phyloP scores from a whole-genome alignment of 2,888 invertebrate species.

The Heliconius erato region DNA sequence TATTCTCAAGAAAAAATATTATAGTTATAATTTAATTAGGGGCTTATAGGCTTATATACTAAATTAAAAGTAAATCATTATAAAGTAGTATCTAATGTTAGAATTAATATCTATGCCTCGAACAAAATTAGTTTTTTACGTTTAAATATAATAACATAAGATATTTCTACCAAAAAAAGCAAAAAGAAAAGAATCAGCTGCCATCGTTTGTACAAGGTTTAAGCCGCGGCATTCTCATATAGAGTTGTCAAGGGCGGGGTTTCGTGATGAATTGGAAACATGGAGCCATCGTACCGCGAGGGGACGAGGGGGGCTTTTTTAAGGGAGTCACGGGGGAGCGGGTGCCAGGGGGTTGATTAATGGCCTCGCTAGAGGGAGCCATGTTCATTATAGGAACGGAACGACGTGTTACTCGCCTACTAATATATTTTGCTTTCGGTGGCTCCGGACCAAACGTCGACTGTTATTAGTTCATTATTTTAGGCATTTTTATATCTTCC shows the following conservation, averaged over 20 bases:
- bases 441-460: constrained; percentile 61
- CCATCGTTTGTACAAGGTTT: constrained; percentile 57
- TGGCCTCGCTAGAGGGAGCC: constrained; percentile 81
- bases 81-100: not conserved
- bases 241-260: constrained; percentile 88
- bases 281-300: constrained; percentile 81
- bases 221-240: constrained; percentile 79
- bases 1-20: not conserved
- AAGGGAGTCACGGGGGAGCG: constrained; percentile 71
- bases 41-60: not conserved
- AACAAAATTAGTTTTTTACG: not conserved
- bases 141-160: constrained; percentile 45
- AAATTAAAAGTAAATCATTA: not conserved
- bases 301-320: constrained; percentile 77
- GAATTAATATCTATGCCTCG: not conserved
- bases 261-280: constrained; percentile 85
- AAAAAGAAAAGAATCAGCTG: constrained; percentile 58
- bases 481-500: constrained; percentile 81
- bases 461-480: constrained; percentile 82
- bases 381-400: constrained; percentile 84
- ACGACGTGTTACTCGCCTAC: constrained; percentile 84
- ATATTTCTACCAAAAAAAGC: constrained; percentile 58
- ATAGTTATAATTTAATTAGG: not conserved
- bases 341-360: constrained; percentile 78
- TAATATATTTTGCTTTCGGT: constrained; percentile 82